Evolutionary conservation across 2,888 invertebrate genomes (phyloP).

Genomic region (Teleiodes luculella): DNA sequence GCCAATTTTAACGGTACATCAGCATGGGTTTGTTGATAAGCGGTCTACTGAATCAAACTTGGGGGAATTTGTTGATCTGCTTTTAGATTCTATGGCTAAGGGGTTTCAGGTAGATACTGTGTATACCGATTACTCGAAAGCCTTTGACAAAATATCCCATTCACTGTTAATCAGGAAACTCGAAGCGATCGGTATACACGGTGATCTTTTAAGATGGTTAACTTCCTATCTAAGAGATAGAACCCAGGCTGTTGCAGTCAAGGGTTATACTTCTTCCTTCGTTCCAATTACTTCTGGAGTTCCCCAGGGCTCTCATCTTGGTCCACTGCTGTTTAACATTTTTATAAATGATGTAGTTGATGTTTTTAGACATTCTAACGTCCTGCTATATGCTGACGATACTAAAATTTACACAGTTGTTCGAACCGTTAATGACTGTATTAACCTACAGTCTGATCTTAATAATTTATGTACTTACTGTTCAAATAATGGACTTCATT

Average conservation of each 20-base stretch:
- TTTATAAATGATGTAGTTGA: background rate
- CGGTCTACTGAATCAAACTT: constrained; percentile 22
- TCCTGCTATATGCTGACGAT: constrained; percentile 5
- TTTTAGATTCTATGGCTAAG: constrained; percentile 17
- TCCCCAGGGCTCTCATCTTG: constrained; percentile 18
- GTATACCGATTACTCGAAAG: constrained; percentile 23
- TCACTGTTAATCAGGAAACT: constrained; percentile 13
- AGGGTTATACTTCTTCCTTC: constrained; percentile 13
- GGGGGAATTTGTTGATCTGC: constrained; percentile 14
- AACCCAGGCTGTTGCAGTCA: constrained; percentile 13
- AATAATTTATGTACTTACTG: background rate
- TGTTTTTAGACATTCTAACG: no score
- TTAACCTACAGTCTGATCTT: background rate
- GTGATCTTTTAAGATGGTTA: constrained; percentile 20
- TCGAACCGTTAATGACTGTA: background rate
- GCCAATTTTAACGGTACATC: background rate
- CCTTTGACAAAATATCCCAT: constrained; percentile 22
- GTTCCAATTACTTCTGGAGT: constrained; percentile 13
- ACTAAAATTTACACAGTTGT: background rate
- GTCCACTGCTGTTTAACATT: constrained; percentile 13
- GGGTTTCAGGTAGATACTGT: constrained; percentile 22
- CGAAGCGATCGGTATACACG: constrained; percentile 15
- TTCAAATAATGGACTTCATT: background rate
- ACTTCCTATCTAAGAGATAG: constrained; percentile 12
- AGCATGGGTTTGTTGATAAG: constrained; percentile 21